Evolutionary conservation across 2,797 vertebrate genomes (phyloP), one percentile per base, ranked within the genome.

Genomic region (Ibycter americanus): DNA sequence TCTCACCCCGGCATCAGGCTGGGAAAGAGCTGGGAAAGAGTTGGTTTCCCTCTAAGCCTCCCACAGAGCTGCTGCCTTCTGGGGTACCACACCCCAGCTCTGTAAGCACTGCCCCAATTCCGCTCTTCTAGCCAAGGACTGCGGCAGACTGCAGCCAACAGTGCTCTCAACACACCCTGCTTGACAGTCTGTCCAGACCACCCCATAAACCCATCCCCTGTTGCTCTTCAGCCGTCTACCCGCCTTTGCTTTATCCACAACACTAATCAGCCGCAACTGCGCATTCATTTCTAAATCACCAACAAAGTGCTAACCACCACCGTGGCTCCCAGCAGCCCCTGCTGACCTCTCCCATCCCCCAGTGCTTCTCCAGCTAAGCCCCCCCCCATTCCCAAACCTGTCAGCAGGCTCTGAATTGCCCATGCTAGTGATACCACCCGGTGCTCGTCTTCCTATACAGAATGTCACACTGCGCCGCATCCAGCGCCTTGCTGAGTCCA

Each of bases 251-350:
- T 44, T 40, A 47, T 6, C 25, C 71, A 25, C 31, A 23, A 1
- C 0, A 0, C 25, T 9, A 1, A 32, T 11, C 22, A 61, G n/a
- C 8, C 4, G 0, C 17, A 49, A 61, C 1, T 40, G 51, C 18
- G 3, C 6, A 22, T 7, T 40, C 4, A 44, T 66, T 90, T 86
- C 86, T 54, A 36, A 36, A 65, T 12, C 59, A 42, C 19, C 32
- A 5, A 6, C 0, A 0, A 79, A 76, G n/a, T 5, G 10, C 19
- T 5, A 55, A 67, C 16, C 49, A 56, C 34, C 32, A 6, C 29
- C 4, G 32, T 2, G 4, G 47, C 29, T 70, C 38, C 32, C 25
- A 59, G 16, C 27, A 70, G 61, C 14, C n/a, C 22, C 56, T 65
- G 36, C 52, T 54, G 74, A 72, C 62, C 54, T n/a, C 61, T 87